Percentiles rank a stretch among this genome's conserved stretches.
Evolutionary conservation across 2,113 vertebrate genomes (phyloP).

Genomic region (Heteronetta atricapilla): DNA sequence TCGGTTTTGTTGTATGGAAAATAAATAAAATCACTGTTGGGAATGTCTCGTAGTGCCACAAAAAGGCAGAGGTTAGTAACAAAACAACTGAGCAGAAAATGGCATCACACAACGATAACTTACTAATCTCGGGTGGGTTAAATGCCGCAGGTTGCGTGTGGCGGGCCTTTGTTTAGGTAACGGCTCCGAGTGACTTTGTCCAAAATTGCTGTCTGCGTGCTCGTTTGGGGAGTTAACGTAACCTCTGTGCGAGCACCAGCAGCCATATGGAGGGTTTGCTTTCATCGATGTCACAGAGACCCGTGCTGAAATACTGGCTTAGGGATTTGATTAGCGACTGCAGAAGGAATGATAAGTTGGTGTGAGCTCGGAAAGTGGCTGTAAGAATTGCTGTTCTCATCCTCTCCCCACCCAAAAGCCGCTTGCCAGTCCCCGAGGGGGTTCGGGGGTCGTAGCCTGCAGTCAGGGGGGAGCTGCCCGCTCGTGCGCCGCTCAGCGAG

Average conservation of each 20-base stretch:
- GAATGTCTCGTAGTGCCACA: not conserved
- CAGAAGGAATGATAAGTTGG: too few species aligned
- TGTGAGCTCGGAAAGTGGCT: too few species aligned
- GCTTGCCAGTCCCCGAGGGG: not conserved
- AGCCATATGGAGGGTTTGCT: not conserved
- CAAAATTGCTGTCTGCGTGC: not conserved
- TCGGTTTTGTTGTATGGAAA: not conserved
- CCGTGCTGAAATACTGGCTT: too few species aligned
- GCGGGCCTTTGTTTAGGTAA: not conserved
- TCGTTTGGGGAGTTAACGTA: not conserved
- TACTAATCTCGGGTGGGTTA: not conserved
- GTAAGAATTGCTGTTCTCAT: not conserved
- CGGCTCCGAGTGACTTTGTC: not conserved
- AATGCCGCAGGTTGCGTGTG: not conserved
- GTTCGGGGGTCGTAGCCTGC: too few species aligned
- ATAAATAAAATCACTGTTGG: not conserved
- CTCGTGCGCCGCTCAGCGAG: not conserved
- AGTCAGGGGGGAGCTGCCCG: not conserved
- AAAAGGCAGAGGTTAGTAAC: not conserved
- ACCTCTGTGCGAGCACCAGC: not conserved
- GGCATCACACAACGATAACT: not conserved
- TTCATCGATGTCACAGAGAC: rapidly evolving
- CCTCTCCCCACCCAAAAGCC: not conserved
- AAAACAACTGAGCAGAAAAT: not conserved
- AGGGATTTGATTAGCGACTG: too few species aligned